Base-by-base conservation (phyloP, 2,113 vertebrate genomes). In the Acrocephalus kingi region DNA sequence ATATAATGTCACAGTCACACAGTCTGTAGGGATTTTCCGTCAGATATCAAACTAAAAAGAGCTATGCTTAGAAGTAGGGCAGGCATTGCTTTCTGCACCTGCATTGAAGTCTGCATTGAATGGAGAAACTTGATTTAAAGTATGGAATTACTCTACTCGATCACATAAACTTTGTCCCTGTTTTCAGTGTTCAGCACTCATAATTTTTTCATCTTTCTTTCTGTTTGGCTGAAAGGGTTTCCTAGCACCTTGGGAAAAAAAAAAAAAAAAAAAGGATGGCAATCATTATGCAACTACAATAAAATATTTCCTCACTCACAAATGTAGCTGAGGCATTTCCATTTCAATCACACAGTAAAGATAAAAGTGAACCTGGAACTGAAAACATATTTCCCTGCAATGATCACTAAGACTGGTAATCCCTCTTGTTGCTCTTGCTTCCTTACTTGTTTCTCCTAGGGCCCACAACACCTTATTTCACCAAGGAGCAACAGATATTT, bases 221-320 rank as follows among this genome's bases (percentile, higher is more conserved):
- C 59, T 56, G 4, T 54, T 84, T 87, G 48, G 11, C 30, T 61
- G 18, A 76, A 64, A 76, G 37, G 15, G 6, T 7, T 69, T 80
- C 25, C 39, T 46, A 56, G 20, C 0, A 0, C 7, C n/a, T 55
- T 69, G 54, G 62, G 2, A 2, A 24, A 17, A 33, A 33, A 54
- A 73, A 25, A 43, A 69, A 67, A 35, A 35, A 54, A 64, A 30
- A 59, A 75, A 75, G 18, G 7, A 28, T n/a, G 1, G 0, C 8
- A 63, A 37, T 15, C 13, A 33, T 84, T 68, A 63, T 68, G 49
- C 14, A 82, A 21, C 52, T 55, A 28, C 41, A 92, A 51, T 69
- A 86, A 78, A 85, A 39, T 7, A 56, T 61, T 78, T 90, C n/a
- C 48, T 71, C 31, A n/a, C 25, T 30, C 73, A 61, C 52, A 69